phyloP scores from a whole-genome alignment of 2,888 invertebrate species.

The Clivina fossor region DNA sequence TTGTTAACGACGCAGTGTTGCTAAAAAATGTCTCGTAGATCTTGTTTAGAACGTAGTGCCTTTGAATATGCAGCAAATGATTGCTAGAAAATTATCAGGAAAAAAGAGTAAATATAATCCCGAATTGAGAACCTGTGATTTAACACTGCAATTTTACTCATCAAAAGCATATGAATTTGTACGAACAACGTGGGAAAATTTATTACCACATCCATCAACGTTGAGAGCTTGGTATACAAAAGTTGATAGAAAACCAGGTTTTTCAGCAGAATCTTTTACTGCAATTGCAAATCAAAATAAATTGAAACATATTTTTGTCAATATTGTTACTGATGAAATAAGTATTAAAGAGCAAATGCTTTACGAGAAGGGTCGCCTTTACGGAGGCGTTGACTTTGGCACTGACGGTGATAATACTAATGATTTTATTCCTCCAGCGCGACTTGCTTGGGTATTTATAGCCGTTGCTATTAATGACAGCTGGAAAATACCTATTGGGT shows the following conservation, averaged over 20 bases:
- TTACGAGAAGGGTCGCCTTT: background rate
- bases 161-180: constrained; percentile 12
- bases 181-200: constrained; percentile 10
- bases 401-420: too few species aligned
- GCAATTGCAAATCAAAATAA: background rate
- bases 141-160: constrained; percentile 10
- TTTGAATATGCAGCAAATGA: background rate
- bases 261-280: background rate
- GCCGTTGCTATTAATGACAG: too few species aligned
- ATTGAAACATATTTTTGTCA: background rate
- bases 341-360: constrained; percentile 2
- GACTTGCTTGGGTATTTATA: too few species aligned
- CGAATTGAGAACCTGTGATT: constrained; percentile 4
- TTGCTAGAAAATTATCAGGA: background rate
- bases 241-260: background rate
- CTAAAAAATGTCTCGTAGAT: too few species aligned
- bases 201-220: constrained; percentile 17
- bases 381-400: background rate
- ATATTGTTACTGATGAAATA: background rate
- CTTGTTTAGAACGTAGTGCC: too few species aligned
- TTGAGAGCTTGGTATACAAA: constrained; percentile 10
- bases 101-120: background rate
- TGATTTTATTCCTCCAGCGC: too few species aligned
- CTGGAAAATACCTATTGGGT: too few species aligned
- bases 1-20: too few species aligned